These are phyloP conservation scores for Galleria mellonella DNA, from an alignment of 1,140 invertebrate genomes.

Conservation along the genomic window DNA sequence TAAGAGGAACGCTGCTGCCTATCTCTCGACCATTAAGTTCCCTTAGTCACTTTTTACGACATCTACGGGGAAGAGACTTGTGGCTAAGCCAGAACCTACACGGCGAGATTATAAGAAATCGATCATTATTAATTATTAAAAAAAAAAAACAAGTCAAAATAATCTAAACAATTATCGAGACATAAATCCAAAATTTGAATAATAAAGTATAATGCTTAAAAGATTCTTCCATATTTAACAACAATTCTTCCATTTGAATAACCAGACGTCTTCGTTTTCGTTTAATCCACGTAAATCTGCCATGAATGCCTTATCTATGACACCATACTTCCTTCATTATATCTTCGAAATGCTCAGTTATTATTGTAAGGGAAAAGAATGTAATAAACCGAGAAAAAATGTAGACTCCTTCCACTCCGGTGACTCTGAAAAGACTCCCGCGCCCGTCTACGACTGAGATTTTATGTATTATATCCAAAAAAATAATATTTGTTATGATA, in stretches of 20 bases:
- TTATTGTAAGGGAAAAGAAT: constrained; percentile 1
- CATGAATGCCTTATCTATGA: not conserved
- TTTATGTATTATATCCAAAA: not conserved
- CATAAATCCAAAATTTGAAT: too few species aligned
- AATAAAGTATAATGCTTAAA: too few species aligned
- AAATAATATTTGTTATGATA: too few species aligned
- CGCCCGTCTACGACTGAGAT: not conserved
- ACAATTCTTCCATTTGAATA: constrained; percentile 1
- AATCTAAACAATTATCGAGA: too few species aligned
- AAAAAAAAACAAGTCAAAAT: too few species aligned
- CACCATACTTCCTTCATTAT: constrained; percentile 5
- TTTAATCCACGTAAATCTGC: constrained; percentile 2
- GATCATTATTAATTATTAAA: too few species aligned
- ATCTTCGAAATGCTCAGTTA: not conserved
- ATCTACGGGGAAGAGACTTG: too few species aligned
- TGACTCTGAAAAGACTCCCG: not conserved
- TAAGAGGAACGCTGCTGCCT: too few species aligned
- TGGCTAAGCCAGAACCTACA: too few species aligned
- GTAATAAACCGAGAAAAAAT: constrained; percentile 3
- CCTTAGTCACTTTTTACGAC: too few species aligned
- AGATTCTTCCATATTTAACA: constrained; percentile 1
- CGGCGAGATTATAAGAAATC: too few species aligned
- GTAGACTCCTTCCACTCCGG: constrained; percentile 2
- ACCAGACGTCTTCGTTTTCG: not conserved
- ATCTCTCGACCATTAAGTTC: too few species aligned